Percentiles rank a stretch among this genome's conserved stretches.
Evolutionary conservation across 2,888 invertebrate species (phyloP).

Genomic region (Tolmerus cingulatus): DNA sequence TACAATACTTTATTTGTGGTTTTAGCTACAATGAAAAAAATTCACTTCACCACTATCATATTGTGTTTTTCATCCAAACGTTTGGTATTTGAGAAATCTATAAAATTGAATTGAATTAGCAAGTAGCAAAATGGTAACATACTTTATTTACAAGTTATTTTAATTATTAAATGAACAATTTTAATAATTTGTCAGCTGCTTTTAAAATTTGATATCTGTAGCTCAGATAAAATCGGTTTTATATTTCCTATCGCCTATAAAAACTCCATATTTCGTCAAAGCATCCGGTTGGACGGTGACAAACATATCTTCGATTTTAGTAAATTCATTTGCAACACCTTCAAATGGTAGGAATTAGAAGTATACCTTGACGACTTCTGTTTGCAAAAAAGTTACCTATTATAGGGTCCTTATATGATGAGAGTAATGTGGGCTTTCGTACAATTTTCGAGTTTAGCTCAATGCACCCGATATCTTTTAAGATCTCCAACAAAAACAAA

Average conservation of each 20-base stretch:
- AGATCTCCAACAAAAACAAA: slow-evolving; percentile 64
- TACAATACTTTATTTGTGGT: too few species aligned
- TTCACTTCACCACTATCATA: too few species aligned
- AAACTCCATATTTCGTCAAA: slow-evolving; percentile 65
- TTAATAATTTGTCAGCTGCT: too few species aligned
- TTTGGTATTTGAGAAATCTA: too few species aligned
- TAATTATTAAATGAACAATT: too few species aligned
- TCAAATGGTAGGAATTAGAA: slow-evolving; percentile 28
- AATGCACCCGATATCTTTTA: slow-evolving; percentile 68
- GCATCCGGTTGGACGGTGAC: slow-evolving; percentile 66
- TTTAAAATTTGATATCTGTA: background rate
- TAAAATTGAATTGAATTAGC: too few species aligned
- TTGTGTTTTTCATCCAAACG: too few species aligned
- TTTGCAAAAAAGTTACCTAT: slow-evolving; percentile 55
- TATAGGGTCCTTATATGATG: slow-evolving; percentile 58
- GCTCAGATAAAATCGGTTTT: slow-evolving; percentile 64
- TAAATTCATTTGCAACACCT: slow-evolving; percentile 64
- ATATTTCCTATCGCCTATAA: slow-evolving; percentile 69
- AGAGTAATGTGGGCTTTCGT: slow-evolving; percentile 63
- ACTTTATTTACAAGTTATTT: too few species aligned
- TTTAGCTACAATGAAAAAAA: too few species aligned
- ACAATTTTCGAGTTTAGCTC: slow-evolving; percentile 60
- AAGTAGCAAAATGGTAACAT: too few species aligned
- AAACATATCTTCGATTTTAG: slow-evolving; percentile 64
- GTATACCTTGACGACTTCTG: too few species aligned